These are phyloP conservation scores for Puma concolor DNA, from an alignment of 2,113 vertebrate genomes.

Conservation along the genomic window DNA sequence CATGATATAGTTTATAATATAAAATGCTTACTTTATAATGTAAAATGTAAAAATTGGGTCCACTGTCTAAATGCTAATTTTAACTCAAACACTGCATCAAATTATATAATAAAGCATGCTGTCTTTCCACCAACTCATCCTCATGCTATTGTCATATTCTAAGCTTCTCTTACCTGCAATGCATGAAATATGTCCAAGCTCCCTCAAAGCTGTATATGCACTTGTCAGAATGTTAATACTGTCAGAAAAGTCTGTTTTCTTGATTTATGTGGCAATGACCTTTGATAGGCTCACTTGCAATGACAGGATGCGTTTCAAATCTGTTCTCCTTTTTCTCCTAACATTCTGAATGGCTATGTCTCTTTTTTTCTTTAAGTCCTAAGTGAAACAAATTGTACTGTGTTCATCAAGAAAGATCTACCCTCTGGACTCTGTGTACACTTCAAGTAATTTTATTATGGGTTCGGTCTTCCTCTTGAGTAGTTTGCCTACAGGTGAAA, in stretches of 20 bases:
- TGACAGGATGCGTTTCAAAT: neutral
- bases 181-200: neutral
- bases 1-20: neutral
- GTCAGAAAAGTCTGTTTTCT: constrained; percentile 10
- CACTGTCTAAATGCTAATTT: neutral
- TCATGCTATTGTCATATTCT: neutral
- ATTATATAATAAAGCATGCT: neutral
- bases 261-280: neutral
- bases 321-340: constrained; percentile 23
- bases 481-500: constrained; percentile 76
- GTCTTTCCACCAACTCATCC: neutral
- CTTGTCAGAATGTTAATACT: neutral
- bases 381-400: constrained; percentile 68
- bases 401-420: constrained; percentile 75
- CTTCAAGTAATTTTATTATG: constrained; percentile 57
- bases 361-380: constrained; percentile 57
- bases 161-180: neutral
- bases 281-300: neutral
- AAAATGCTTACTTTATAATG: neutral
- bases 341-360: neutral
- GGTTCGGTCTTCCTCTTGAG: constrained; percentile 64
- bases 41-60: neutral
- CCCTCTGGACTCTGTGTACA: constrained; percentile 72
- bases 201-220: neutral
- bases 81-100: neutral